Evolutionary conservation across 2,888 invertebrate species (phyloP).

Genomic region (Troides helena): DNA sequence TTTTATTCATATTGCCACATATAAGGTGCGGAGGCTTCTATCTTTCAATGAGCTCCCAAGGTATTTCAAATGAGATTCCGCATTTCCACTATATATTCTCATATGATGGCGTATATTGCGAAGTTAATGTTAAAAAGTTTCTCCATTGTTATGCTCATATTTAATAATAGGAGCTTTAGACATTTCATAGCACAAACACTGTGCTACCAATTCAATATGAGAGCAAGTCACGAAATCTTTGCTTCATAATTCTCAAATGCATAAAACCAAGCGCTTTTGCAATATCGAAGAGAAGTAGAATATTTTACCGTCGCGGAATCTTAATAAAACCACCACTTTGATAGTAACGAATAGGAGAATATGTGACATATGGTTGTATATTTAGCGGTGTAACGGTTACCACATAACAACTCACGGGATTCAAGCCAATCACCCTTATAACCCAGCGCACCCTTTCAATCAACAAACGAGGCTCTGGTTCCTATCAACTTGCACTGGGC

Average conservation of each 20-base stretch:
- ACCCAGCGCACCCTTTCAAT: no score
- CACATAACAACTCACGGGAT: no score
- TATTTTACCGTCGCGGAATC: constrained; percentile 56
- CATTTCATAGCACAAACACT: constrained; percentile 15
- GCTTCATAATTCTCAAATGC: constrained; percentile 56
- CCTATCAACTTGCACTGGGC: no score
- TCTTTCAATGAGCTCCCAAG: constrained; percentile 42
- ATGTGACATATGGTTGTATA: constrained; percentile 11
- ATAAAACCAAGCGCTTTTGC: constrained; percentile 58
- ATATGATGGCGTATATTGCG: constrained; percentile 36
- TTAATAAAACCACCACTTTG: constrained; percentile 64
- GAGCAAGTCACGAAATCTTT: constrained; percentile 54
- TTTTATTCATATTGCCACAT: constrained; percentile 69
- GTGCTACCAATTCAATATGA: constrained; percentile 49
- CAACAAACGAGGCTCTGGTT: no score
- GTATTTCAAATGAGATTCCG: constrained; percentile 49
- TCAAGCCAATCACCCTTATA: no score
- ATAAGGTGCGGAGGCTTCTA: constrained; percentile 47
- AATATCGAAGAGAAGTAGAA: constrained; percentile 63
- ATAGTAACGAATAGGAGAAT: constrained; percentile 13
- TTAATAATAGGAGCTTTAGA: constrained; percentile 25
- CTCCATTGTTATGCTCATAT: constrained; percentile 2
- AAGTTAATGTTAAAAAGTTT: constrained; percentile 17
- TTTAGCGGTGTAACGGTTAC: no score
- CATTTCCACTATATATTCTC: constrained; percentile 41